phyloP scores from a whole-genome alignment of 2,113 vertebrate genomes.

The Nymphicus hollandicus region DNA sequence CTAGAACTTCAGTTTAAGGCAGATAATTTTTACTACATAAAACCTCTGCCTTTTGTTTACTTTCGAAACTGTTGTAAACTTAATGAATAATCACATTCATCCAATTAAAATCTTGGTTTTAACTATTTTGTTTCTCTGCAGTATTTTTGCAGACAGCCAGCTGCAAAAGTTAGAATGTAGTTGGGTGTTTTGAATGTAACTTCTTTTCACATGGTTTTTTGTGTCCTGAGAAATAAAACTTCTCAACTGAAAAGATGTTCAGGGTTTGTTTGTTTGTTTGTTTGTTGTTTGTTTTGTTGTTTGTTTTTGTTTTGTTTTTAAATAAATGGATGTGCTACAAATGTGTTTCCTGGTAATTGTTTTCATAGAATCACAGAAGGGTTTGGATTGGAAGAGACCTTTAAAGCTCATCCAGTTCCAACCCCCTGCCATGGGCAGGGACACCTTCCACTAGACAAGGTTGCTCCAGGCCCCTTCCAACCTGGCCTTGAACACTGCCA shows the following conservation, averaged over 20 bases:
- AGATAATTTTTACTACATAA: neutral
- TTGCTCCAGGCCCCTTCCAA: neutral
- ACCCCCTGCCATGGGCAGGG: neutral
- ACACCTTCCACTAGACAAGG: neutral
- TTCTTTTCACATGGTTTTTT: neutral
- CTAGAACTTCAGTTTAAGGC: neutral
- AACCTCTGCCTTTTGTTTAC: neutral
- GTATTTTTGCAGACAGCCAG: neutral
- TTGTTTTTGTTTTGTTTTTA: neutral
- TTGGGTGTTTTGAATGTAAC: neutral
- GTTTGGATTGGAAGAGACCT: neutral
- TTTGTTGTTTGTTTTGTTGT: too few species aligned
- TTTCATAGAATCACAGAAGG: neutral
- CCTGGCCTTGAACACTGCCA: neutral
- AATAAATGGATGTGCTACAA: neutral
- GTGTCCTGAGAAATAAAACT: neutral
- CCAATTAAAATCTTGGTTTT: neutral
- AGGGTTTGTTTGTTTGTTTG: neutral
- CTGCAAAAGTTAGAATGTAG: neutral
- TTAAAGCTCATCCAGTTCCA: neutral
- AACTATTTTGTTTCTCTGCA: neutral
- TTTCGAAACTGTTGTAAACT: neutral
- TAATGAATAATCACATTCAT: neutral
- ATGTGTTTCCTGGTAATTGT: neutral
- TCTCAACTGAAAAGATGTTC: neutral